These are phyloP conservation scores for Phylloscopus collybita DNA, from an alignment of 2,797 vertebrate genomes.

Conservation along the genomic window DNA sequence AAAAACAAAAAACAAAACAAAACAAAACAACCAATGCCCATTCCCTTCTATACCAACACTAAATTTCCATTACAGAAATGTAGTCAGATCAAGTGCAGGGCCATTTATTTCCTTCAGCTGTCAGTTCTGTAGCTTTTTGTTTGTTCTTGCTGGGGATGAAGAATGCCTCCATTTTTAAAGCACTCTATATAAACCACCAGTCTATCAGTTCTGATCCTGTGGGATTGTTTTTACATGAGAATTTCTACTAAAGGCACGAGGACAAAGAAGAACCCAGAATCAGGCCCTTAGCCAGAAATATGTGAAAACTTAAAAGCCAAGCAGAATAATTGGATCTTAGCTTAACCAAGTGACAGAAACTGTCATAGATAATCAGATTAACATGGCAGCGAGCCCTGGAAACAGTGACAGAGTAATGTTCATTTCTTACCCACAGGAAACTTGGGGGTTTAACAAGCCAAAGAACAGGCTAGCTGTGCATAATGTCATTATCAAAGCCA, in stretches of 20 bases:
- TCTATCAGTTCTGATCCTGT: background rate
- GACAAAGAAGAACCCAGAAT: slow-evolving; percentile 27
- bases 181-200: background rate
- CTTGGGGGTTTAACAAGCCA: slow-evolving; percentile 13
- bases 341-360: slow-evolving; percentile 62
- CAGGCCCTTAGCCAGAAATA: slow-evolving; percentile 26
- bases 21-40: fast-evolving
- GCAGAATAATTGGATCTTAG: slow-evolving; percentile 61
- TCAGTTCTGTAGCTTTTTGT: background rate
- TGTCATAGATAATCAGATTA: slow-evolving; percentile 66
- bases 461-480: slow-evolving; percentile 22
- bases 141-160: background rate
- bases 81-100: background rate
- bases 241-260: background rate
- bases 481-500: slow-evolving; percentile 49
- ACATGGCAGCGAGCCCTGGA: slow-evolving; percentile 55
- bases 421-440: slow-evolving; percentile 49
- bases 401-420: slow-evolving; percentile 43
- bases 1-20: no score
- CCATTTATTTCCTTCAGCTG: slow-evolving; percentile 10
- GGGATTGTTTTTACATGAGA: background rate
- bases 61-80: background rate
- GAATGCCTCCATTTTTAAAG: background rate
- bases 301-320: slow-evolving; percentile 60
- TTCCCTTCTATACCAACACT: background rate